Conservation (phyloP, 1,140 invertebrate genomes). For the Drosophila leontia region DNA sequence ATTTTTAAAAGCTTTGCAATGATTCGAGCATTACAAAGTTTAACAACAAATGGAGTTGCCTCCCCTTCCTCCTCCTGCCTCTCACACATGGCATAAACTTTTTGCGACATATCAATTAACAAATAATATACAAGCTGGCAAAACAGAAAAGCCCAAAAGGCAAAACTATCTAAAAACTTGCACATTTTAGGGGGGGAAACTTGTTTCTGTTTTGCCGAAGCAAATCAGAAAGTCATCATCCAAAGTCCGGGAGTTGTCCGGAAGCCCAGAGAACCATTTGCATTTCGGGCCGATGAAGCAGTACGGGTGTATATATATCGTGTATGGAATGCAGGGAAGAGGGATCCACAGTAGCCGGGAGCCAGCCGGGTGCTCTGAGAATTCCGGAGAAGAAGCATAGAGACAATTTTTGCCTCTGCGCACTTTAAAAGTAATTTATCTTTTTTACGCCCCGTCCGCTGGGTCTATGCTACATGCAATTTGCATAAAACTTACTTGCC, state of each 20-base stretch:
- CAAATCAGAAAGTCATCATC: constrained; percentile 83
- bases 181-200: constrained; percentile 34
- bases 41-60: constrained; percentile 32
- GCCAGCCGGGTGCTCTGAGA: not conserved
- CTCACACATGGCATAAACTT: constrained; percentile 45
- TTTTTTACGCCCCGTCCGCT: constrained; percentile 55
- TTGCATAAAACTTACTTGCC: constrained; percentile 80
- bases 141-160: constrained; percentile 66
- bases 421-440: constrained; percentile 83
- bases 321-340: constrained; percentile 5
- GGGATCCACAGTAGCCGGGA: constrained; percentile 1
- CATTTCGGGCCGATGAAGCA: constrained; percentile 63
- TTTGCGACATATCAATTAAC: constrained; percentile 80
- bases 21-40: constrained; percentile 63
- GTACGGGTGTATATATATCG: constrained; percentile 16
- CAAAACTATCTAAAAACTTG: constrained; percentile 52
- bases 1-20: constrained; percentile 47
- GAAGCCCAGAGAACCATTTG: constrained; percentile 49
- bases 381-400: not conserved
- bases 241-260: constrained; percentile 50
- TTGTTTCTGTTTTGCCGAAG: constrained; percentile 73
- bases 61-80: not conserved
- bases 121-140: constrained; percentile 78
- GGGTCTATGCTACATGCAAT: constrained; percentile 63
- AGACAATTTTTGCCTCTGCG: constrained; percentile 42